These are phyloP conservation scores for Notechis scutatus DNA, from an alignment of 2,113 vertebrate species.

Conservation along the genomic window DNA sequence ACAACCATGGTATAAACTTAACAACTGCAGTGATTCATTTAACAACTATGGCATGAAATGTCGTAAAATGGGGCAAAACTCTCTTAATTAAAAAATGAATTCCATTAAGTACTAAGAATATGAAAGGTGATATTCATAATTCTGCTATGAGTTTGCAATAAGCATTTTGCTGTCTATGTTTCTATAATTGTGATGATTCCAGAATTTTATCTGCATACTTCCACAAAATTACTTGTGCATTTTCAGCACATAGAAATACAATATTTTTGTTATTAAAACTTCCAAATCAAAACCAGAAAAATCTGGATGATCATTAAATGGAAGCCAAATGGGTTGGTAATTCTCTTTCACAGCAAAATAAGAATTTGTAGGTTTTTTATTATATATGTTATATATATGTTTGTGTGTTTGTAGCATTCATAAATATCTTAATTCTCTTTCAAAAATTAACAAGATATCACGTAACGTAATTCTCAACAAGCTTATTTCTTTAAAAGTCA, in stretches of 20 bases:
- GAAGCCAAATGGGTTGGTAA: neutral
- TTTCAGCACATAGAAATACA: neutral
- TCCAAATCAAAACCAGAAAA: neutral
- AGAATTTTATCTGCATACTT: too few species aligned
- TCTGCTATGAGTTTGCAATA: neutral
- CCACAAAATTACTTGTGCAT: neutral
- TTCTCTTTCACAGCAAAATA: neutral
- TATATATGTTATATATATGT: too few species aligned
- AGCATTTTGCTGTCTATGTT: neutral
- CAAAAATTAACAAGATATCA: neutral
- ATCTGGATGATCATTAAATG: neutral
- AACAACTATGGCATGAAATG: too few species aligned
- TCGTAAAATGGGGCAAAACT: too few species aligned
- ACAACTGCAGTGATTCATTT: too few species aligned
- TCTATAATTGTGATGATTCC: neutral
- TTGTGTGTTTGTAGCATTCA: too few species aligned
- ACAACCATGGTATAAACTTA: too few species aligned
- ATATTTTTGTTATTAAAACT: neutral
- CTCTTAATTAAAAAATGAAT: neutral
- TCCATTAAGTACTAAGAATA: neutral
- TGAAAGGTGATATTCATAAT: neutral
- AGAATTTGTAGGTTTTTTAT: neutral
- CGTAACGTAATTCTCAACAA: neutral
- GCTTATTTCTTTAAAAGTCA: neutral
- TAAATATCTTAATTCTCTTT: conserved; percentile 12